Conservation (phyloP, 2,113 vertebrate species). For the Morone saxatilis region DNA sequence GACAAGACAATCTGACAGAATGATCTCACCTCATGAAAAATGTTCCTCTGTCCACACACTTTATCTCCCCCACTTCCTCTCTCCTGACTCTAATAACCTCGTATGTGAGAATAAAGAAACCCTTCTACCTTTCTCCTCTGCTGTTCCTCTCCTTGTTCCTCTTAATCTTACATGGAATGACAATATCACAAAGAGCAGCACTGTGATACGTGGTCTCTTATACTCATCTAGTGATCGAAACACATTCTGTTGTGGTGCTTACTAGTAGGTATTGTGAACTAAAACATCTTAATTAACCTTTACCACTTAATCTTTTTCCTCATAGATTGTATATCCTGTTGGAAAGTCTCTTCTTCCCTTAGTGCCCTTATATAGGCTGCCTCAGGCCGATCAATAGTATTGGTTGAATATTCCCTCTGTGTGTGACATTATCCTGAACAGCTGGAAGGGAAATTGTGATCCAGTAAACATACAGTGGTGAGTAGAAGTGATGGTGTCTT, state of each 20-base stretch:
- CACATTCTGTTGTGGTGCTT: not conserved
- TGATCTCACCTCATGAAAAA: not conserved
- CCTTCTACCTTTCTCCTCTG: not conserved
- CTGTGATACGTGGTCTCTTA: not conserved
- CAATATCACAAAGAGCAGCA: not conserved
- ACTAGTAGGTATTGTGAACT: not conserved
- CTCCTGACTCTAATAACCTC: not conserved
- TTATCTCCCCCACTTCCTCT: not conserved
- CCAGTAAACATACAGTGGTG: not conserved
- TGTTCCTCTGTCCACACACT: not conserved
- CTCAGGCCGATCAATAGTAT: not conserved
- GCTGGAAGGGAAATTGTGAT: not conserved
- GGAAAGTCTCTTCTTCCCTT: not conserved
- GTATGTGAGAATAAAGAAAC: not conserved
- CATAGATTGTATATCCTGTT: not conserved
- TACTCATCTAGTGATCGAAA: not conserved
- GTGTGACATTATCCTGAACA: constrained; percentile 7
- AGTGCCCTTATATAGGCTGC: not conserved
- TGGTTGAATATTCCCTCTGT: not conserved
- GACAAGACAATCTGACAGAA: not conserved
- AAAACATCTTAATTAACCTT: not conserved
- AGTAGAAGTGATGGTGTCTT: not conserved
- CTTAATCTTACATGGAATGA: not conserved
- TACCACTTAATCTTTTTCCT: not conserved
- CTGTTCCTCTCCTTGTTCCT: not conserved